phyloP scores from a whole-genome alignment of 2,113 vertebrate species.

The Erpornis zantholeuca region DNA sequence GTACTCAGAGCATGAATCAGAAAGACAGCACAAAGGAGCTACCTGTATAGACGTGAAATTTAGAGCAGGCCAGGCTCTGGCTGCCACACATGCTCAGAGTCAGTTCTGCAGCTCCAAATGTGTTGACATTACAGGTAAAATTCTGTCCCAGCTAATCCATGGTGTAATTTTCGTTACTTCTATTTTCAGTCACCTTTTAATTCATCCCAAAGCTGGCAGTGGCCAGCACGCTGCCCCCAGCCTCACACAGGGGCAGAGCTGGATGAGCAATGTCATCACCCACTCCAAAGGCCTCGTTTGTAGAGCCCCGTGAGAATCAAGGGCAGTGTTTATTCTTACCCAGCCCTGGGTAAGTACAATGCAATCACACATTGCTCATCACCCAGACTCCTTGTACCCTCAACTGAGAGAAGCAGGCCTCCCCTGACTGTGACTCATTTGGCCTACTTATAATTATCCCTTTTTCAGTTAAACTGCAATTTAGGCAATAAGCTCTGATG shows the following conservation, averaged over 20 bases:
- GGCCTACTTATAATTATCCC: neutral
- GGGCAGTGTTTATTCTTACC: neutral
- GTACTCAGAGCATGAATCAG: neutral
- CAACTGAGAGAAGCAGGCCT: neutral
- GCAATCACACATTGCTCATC: neutral
- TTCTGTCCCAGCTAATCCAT: neutral
- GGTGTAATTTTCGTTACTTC: neutral
- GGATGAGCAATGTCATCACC: neutral
- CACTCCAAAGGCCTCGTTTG: neutral
- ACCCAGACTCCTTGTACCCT: neutral
- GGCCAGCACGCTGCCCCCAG: neutral
- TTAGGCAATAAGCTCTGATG: neutral
- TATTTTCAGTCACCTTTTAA: neutral
- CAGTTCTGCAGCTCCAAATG: neutral
- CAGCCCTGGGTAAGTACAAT: neutral
- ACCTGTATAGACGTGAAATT: neutral
- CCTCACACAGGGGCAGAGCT: neutral
- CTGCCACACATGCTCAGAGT: neutral
- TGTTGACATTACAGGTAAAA: neutral
- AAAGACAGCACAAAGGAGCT: neutral
- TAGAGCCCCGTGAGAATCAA: neutral
- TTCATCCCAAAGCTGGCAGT: neutral
- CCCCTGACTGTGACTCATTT: neutral
- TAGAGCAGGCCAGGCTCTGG: neutral
- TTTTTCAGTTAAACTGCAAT: neutral